phyloP scores from a whole-genome alignment of 1,140 invertebrate genomes.

The Diachasmimorpha longicaudata region DNA sequence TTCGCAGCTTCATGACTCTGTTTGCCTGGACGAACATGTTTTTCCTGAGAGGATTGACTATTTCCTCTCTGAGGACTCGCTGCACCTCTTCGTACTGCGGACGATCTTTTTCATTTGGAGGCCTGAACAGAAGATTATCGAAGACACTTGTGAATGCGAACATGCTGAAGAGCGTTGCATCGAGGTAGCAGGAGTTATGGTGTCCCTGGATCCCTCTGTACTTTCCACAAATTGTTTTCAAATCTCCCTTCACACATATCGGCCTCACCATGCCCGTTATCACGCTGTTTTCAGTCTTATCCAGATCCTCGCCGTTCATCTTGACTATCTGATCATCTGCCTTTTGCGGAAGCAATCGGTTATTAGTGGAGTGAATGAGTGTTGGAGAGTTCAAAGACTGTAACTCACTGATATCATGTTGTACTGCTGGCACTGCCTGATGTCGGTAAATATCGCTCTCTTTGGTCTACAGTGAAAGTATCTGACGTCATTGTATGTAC shows the following conservation, averaged over 20 bases:
- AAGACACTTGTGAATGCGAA: slow-evolving; percentile 95
- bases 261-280: slow-evolving; percentile 82
- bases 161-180: slow-evolving; percentile 96
- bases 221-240: slow-evolving; percentile 75
- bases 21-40: slow-evolving; percentile 91
- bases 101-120: slow-evolving; percentile 74
- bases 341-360: neutral
- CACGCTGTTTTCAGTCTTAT: slow-evolving; percentile 75
- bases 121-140: slow-evolving; percentile 86
- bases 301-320: slow-evolving; percentile 56
- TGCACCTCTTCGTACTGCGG: slow-evolving; percentile 87
- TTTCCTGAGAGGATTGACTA: slow-evolving; percentile 92
- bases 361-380: neutral
- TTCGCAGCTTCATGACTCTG: slow-evolving; percentile 93
- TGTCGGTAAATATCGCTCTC: slow-evolving; percentile 78
- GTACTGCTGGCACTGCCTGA: slow-evolving; percentile 72
- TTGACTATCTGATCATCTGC: slow-evolving; percentile 24
- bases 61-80: slow-evolving; percentile 89
- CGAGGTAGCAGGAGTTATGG: slow-evolving; percentile 97
- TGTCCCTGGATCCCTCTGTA: slow-evolving; percentile 94
- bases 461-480: slow-evolving; percentile 76
- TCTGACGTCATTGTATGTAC: slow-evolving; percentile 72
- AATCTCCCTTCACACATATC: slow-evolving; percentile 70
- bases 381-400: slow-evolving; percentile 38
- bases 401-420: slow-evolving; percentile 74